A percentile compares a stretch with the other conserved stretches of the same genome.
These are phyloP conservation scores for Acrobasis repandana DNA, from an alignment of 2,888 invertebrate genomes.

Conservation along the genomic window DNA sequence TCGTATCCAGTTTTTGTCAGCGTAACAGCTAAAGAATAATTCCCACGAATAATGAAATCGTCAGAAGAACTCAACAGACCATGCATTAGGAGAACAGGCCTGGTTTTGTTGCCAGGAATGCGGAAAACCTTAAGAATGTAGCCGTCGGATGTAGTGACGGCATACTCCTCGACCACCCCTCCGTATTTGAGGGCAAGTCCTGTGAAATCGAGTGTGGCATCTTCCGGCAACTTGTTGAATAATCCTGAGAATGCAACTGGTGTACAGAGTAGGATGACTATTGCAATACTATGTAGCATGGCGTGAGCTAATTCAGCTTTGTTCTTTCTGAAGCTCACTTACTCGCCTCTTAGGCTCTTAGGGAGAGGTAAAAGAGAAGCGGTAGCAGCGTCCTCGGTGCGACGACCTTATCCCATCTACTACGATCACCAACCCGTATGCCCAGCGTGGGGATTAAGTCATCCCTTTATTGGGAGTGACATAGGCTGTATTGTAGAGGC, in stretches of 20 bases:
- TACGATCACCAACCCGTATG: too few species aligned
- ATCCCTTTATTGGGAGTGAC: too few species aligned
- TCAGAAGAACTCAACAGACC: conserved; percentile 21
- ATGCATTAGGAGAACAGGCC: conserved; percentile 27
- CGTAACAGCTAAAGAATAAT: conserved; percentile 21
- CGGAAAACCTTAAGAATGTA: conserved; percentile 38
- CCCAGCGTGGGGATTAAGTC: too few species aligned
- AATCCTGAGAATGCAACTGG: not conserved
- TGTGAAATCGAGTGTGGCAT: not conserved
- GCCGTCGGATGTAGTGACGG: conserved; percentile 21
- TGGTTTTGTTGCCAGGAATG: conserved; percentile 24
- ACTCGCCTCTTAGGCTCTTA: too few species aligned
- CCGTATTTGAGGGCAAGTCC: too few species aligned
- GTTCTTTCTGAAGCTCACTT: too few species aligned
- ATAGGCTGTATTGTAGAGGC: too few species aligned
- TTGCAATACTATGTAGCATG: not conserved
- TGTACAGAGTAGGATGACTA: not conserved
- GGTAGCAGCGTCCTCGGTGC: too few species aligned
- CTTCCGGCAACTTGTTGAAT: not conserved
- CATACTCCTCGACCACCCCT: too few species aligned
- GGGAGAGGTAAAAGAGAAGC: too few species aligned
- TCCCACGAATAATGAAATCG: conserved; percentile 24
- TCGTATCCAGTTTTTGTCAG: conserved; percentile 26
- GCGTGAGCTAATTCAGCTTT: not conserved
- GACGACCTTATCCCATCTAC: too few species aligned